Evolutionary conservation across 1,140 invertebrate genomes (phyloP).

Genomic region (Reticulitermes speratus): DNA sequence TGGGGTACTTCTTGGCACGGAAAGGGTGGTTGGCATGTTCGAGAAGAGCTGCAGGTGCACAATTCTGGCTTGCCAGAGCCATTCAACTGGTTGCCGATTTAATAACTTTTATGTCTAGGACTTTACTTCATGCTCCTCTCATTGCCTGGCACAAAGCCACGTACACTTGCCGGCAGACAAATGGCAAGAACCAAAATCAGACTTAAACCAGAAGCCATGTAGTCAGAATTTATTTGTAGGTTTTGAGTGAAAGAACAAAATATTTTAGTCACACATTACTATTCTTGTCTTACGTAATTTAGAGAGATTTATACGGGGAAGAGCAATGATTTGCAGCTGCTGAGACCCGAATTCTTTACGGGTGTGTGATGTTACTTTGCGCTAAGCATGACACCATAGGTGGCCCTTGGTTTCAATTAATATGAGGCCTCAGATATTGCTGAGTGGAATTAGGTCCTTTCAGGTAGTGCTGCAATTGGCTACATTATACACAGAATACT

Average conservation of each 20-base stretch:
- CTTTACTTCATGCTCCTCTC: not conserved
- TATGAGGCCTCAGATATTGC: no score
- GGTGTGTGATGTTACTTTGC: no score
- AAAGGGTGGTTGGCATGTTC: not conserved
- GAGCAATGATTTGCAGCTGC: no score
- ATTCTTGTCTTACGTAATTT: not conserved
- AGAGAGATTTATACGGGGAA: no score
- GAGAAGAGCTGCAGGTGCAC: not conserved
- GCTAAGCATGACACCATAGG: no score
- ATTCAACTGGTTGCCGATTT: not conserved
- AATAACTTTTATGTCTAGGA: not conserved
- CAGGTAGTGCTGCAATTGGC: no score
- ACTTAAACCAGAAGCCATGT: slow-evolving; percentile 6
- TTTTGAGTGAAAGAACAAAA: not conserved
- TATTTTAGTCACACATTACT: not conserved
- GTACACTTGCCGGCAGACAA: not conserved
- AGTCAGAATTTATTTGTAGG: not conserved
- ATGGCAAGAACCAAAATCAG: not conserved
- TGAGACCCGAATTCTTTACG: no score
- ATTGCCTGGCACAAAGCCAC: not conserved
- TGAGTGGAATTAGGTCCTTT: no score
- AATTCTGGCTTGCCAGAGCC: not conserved
- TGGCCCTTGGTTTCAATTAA: no score
- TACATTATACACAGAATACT: no score
- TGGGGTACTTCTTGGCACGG: not conserved